Percentiles rank a stretch among this genome's conserved stretches.
phyloP scores from a whole-genome alignment of 2,888 invertebrate species.

The Platycheirus albimanus region DNA sequence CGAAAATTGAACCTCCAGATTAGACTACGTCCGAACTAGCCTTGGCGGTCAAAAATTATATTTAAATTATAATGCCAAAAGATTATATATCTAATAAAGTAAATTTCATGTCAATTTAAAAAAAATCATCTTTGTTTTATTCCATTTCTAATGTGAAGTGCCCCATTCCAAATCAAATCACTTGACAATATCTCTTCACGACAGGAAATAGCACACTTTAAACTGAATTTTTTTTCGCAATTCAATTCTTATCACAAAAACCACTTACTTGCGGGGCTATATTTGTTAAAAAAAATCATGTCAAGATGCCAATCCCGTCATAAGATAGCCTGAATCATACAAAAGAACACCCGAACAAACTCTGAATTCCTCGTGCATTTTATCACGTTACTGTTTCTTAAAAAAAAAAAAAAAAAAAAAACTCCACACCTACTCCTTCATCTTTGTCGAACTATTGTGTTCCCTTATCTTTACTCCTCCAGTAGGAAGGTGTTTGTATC shows the following conservation, averaged over 20 bases:
- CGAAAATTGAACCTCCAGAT: too few relatives aligned
- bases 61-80: too few relatives aligned
- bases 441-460: constrained; percentile 30
- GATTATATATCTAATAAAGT: too few relatives aligned
- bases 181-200: neutral
- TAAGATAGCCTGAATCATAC: neutral
- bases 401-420: neutral
- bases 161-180: neutral
- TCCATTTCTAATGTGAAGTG: too few relatives aligned
- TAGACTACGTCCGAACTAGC: too few relatives aligned
- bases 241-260: neutral
- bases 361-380: constrained; percentile 1
- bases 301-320: constrained; percentile 8
- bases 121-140: too few relatives aligned
- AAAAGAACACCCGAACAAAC: neutral
- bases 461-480: constrained; percentile 40
- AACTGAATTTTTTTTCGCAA: neutral
- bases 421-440: neutral
- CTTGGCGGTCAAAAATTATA: too few relatives aligned
- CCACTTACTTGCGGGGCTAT: neutral
- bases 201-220: neutral
- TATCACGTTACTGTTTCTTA: neutral
- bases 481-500: constrained; percentile 52
- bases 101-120: too few relatives aligned
- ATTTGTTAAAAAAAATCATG: constrained; percentile 1